Evolutionary conservation across 2,888 invertebrate species (phyloP).

Genomic region (Mylabris sibirica): DNA sequence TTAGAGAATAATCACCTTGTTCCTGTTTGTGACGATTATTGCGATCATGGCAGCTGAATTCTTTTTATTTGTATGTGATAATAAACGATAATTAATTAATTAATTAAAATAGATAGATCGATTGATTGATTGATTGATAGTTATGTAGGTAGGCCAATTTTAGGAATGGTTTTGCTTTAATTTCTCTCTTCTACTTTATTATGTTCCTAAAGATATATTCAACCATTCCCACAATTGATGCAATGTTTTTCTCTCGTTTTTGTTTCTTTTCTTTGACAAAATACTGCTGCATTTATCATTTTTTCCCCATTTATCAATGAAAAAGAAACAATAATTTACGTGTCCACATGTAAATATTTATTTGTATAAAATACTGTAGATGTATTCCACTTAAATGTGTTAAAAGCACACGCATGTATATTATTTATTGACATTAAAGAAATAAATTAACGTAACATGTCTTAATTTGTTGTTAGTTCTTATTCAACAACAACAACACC

Average conservation of each 20-base stretch:
- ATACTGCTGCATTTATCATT: constrained; percentile 45
- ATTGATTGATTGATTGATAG: neutral
- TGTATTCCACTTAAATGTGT: constrained; percentile 52
- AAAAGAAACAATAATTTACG: constrained; percentile 30
- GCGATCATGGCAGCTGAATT: constrained; percentile 39
- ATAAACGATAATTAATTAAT: constrained; percentile 20
- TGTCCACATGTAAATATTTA: constrained; percentile 52
- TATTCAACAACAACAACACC: too few relatives aligned
- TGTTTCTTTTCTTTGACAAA: constrained; percentile 31
- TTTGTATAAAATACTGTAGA: constrained; percentile 55
- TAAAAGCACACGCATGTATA: constrained; percentile 54
- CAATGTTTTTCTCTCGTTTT: constrained; percentile 17
- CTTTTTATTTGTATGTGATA: constrained; percentile 49
- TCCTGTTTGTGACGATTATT: constrained; percentile 34
- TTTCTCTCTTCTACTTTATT: constrained; percentile 16
- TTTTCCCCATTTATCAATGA: constrained; percentile 25
- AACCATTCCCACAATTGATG: constrained; percentile 36
- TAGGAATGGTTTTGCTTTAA: constrained; percentile 33
- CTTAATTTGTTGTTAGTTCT: constrained; percentile 26
- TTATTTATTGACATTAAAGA: constrained; percentile 54
- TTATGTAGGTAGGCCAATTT: constrained; percentile 6
- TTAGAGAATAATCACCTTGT: constrained; percentile 9
- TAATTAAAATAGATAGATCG: neutral
- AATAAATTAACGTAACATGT: constrained; percentile 42
- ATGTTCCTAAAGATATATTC: constrained; percentile 38